These are phyloP conservation scores for Danionella cerebrum DNA, from an alignment of 2,113 vertebrate genomes.

Conservation along the genomic window DNA sequence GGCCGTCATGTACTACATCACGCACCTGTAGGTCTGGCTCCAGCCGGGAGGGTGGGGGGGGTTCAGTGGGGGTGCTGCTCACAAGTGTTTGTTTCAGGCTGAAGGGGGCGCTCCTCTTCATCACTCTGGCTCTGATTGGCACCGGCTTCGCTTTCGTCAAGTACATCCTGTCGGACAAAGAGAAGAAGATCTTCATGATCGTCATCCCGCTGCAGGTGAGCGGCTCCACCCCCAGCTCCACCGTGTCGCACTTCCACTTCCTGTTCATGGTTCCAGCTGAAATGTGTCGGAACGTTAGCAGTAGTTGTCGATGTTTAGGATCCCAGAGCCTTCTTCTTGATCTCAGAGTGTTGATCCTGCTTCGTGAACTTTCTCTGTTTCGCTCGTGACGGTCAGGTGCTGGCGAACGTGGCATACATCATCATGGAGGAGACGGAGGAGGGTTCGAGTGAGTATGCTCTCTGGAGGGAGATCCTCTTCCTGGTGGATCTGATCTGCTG, in stretches of 20 bases:
- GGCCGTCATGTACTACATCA: conserved; percentile 81
- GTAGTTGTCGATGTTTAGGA: no score
- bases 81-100: conserved; percentile 54
- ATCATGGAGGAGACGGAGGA: conserved; percentile 77
- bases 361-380: no score
- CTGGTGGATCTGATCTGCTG: conserved; percentile 80
- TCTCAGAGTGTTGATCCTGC: no score
- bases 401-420: conserved; percentile 76
- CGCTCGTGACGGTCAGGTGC: no score
- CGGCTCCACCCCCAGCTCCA: no score
- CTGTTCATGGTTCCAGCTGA: no score
- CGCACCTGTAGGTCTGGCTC: conserved; percentile 47
- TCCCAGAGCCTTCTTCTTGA: no score
- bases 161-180: conserved; percentile 78
- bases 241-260: no score
- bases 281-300: no score
- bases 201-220: conserved; percentile 77
- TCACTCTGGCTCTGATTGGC: conserved; percentile 77
- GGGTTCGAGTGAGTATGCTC: conserved; percentile 68
- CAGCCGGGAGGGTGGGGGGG: no score
- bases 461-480: conserved; percentile 80
- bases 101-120: conserved; percentile 78
- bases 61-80: not conserved
- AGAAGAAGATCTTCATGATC: conserved; percentile 82
- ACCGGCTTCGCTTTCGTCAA: conserved; percentile 81